A percentile compares a stretch with the other conserved stretches of the same genome.
These are phyloP conservation scores for Chitala chitala DNA, from an alignment of 2,113 vertebrate species.

Conservation along the genomic window DNA sequence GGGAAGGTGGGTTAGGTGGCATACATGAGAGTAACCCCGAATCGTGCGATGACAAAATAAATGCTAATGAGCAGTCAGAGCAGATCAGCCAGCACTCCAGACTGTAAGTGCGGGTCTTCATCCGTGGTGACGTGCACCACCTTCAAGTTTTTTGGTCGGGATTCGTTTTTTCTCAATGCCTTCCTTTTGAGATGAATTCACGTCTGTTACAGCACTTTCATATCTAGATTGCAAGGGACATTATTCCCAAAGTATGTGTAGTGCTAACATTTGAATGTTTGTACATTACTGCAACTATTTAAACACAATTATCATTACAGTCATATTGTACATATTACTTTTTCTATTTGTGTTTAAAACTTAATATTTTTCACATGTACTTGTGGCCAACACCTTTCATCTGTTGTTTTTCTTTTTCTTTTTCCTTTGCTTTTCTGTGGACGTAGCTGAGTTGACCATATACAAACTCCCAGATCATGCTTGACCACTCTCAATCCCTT, in stretches of 20 bases:
- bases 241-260: constrained; percentile 33
- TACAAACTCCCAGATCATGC: background rate
- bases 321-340: constrained; percentile 29
- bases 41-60: constrained; percentile 53
- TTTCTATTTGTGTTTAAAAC: constrained; percentile 18
- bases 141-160: constrained; percentile 29
- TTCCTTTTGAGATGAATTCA: constrained; percentile 32
- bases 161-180: constrained; percentile 24
- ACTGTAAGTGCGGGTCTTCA: constrained; percentile 75
- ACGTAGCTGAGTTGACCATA: background rate
- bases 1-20: constrained; percentile 48
- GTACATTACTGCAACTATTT: constrained; percentile 54
- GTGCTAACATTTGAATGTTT: constrained; percentile 46
- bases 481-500: background rate
- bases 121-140: too few species aligned
- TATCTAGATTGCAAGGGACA: constrained; percentile 40
- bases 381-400: background rate
- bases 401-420: background rate
- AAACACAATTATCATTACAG: constrained; percentile 36
- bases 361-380: constrained; percentile 5
- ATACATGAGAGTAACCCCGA: constrained; percentile 68
- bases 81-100: constrained; percentile 53
- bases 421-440: background rate
- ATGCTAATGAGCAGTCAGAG: constrained; percentile 51
- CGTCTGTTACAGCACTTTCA: constrained; percentile 31